Evolutionary conservation across 2,888 invertebrate species (phyloP), one percentile per base, ranked within the genome.

Genomic region (Pseudococcus viburni): DNA sequence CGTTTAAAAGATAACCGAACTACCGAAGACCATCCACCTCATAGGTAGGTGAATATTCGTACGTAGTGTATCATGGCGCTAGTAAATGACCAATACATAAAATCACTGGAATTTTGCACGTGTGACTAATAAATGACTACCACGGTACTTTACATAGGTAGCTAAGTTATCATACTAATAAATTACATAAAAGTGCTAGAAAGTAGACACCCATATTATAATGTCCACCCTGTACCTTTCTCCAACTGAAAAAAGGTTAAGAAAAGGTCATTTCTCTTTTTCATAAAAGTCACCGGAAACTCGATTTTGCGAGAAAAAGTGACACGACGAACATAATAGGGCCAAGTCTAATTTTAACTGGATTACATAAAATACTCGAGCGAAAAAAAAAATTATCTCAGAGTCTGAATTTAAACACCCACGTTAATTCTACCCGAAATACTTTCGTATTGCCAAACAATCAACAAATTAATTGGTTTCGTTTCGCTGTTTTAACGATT

Each of bases 341-440:
- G 22, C 22, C 22, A 64, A 55, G 15, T 48, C 84, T 55, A 85
- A 85, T 51, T 85, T 51, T 51, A 55, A 55, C 26, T 48, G 22
- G 51, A 33, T 51, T 85, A 55, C 42, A 42, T 42, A 33, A 17
- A 85, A 85, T 59, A 55, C 8, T 55, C 4, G 17, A 9, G 5
- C 33, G 39, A 73, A 73, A 33, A 73, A 77, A 77, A 77, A 77
- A 39, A 39, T 42, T 39, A 15, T 64, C 55, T 55, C 55, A n/a
- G n/a, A 64, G 64, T 64, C 19, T 22, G 64, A 64, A 64, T 64
- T 59, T 22, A 12, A 64, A 64, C 64, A 55, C 55, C 55, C 55
- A 55, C 55, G 55, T n/a, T n/a, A 6, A 55, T 7, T 55, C n/a
- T n/a, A n/a, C 55, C 55, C 55, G 55, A n/a, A 55, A 9, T 22